Base-by-base conservation (phyloP, 53 echinoderm and acorn worm genomes). In the Holothuria scabra region DNA sequence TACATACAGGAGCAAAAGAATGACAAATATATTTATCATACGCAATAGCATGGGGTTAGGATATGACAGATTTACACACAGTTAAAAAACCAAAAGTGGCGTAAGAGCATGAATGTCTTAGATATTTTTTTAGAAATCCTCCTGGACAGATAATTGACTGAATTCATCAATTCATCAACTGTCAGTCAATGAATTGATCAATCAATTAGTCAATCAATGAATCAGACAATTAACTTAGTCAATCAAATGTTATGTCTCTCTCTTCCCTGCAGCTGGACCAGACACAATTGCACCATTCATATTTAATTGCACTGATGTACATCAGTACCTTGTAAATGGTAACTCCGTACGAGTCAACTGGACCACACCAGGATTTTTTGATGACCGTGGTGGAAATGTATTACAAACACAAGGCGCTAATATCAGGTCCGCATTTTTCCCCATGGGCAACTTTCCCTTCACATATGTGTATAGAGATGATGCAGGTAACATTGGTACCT, bases 251-350 rank as follows among this genome's bases (percentile, higher is more conserved):
- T 57, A 14, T 57, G 12, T 57, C 20, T 57, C 58, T 57, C 58
- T 57, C 12, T 57, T 57, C 58, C 58, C 20, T 20, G 58, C 58
- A 57, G 58, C 12, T 57, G 58, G n/a, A n/a, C n/a, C n/a, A n/a
- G n/a, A 57, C 58, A 57, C 23, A 26, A 74, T 23, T 25, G 46
- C 74, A 46, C 74, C 74, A 12, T 41, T 44, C 22, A 24, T 74
- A 4, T 74, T 74, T 49, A 74, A 74, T 25, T 74, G 74, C 22
- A 44, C 19, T 6, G 37, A 34, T 32, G 74, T 74, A 32, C 46
- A 74, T 49, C 21, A 14, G 4, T 74, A 46, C 25, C 46, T 74
- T 26, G 12, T 26, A 20, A 25, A 38, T 12, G 32, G 74, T 1
- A 22, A 11, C 7, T 14, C 46, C 12, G 19, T 57, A 14, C 12